Evolutionary conservation across 2,888 invertebrate species (phyloP).

Genomic region (Calameuta idolon): DNA sequence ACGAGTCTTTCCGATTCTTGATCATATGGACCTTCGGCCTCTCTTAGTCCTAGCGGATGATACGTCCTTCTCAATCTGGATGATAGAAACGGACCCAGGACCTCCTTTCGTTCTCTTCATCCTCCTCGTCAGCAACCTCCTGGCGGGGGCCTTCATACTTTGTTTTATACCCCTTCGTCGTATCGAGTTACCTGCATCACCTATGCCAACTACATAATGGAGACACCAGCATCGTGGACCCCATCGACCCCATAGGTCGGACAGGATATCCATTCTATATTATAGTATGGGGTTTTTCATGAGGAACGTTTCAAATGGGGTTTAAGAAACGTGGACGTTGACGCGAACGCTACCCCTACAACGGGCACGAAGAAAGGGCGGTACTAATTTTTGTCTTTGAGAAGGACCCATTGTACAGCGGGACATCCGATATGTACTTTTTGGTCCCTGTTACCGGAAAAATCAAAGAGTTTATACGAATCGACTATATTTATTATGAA

Average conservation of each 20-base stretch:
- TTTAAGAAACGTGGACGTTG: slow-evolving; percentile 1
- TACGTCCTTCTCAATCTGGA: background rate
- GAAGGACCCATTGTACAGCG: slow-evolving; percentile 38
- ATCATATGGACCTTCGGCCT: background rate
- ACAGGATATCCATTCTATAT: slow-evolving; percentile 62
- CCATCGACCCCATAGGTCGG: slow-evolving; percentile 32
- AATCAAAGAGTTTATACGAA: background rate
- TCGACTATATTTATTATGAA: background rate
- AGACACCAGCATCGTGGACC: slow-evolving; percentile 26
- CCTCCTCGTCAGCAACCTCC: background rate
- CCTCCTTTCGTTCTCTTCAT: background rate
- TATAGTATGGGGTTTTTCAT: background rate
- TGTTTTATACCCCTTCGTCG: slow-evolving; percentile 35
- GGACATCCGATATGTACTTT: slow-evolving; percentile 51
- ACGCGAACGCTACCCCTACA: slow-evolving; percentile 10
- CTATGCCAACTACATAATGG: slow-evolving; percentile 41
- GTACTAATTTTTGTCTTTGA: slow-evolving; percentile 55
- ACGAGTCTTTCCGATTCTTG: background rate
- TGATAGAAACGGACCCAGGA: background rate
- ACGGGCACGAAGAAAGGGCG: slow-evolving; percentile 59
- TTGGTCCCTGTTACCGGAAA: slow-evolving; percentile 4
- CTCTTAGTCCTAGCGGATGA: background rate
- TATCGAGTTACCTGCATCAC: slow-evolving; percentile 55
- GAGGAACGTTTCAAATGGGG: background rate
- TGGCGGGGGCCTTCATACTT: slow-evolving; percentile 14